phyloP scores from a whole-genome alignment of 2,113 vertebrate species.

The Callipepla californica region DNA sequence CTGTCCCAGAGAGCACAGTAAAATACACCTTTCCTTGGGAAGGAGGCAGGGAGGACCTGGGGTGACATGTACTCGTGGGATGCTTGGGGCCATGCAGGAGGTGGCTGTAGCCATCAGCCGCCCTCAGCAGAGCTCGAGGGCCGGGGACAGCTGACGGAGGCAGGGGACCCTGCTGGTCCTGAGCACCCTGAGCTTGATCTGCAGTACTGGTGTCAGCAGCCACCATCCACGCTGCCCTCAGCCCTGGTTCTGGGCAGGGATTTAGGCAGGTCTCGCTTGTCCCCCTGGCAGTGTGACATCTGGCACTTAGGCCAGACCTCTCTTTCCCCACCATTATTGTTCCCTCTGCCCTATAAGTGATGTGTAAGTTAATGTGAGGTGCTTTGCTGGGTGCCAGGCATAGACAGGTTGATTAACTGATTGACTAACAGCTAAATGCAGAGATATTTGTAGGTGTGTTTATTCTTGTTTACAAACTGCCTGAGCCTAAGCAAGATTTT shows the following conservation, averaged over 20 bases:
- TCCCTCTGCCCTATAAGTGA: background rate
- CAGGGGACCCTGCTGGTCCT: background rate
- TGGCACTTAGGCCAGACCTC: background rate
- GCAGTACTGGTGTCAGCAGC: background rate
- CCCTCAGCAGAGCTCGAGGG: background rate
- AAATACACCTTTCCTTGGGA: background rate
- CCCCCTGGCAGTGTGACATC: rapidly evolving
- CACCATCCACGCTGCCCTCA: background rate
- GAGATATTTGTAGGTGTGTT: conserved; percentile 5
- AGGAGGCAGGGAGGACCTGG: background rate
- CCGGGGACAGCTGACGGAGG: background rate
- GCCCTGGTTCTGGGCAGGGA: background rate
- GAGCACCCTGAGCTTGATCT: rapidly evolving
- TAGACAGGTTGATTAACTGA: background rate
- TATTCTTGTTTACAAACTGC: conserved; percentile 61
- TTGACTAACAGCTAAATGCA: background rate
- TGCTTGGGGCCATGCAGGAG: background rate
- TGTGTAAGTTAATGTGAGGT: background rate
- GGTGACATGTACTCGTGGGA: rapidly evolving
- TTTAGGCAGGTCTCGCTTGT: background rate
- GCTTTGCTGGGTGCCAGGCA: background rate
- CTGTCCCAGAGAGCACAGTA: background rate
- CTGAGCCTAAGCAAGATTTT: conserved; percentile 44
- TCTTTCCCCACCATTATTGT: background rate
- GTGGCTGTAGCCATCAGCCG: background rate